These are phyloP conservation scores for Blastobasis adustella DNA, from an alignment of 2,888 invertebrate genomes.

Conservation along the genomic window DNA sequence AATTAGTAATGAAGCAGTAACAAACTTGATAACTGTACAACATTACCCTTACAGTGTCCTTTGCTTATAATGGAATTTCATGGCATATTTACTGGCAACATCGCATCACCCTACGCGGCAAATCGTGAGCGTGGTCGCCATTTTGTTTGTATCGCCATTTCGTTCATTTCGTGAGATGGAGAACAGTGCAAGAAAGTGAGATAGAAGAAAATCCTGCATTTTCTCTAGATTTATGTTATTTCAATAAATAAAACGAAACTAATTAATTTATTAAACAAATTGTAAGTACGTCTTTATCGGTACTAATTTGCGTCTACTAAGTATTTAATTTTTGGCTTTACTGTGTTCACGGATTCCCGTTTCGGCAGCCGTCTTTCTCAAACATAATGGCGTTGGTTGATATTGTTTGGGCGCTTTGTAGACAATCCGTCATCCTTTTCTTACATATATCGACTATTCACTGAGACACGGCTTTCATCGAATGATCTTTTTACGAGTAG, in stretches of 20 bases:
- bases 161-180: conserved; percentile 71
- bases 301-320: too few relatives aligned
- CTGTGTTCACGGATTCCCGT: too few relatives aligned
- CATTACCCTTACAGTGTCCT: too few relatives aligned
- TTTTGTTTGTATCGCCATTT: conserved; percentile 74
- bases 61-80: too few relatives aligned
- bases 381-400: conserved; percentile 66
- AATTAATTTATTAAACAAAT: too few relatives aligned
- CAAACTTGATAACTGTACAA: too few relatives aligned
- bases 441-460: conserved; percentile 69
- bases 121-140: conserved; percentile 45
- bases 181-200: conserved; percentile 67
- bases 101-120: too few relatives aligned
- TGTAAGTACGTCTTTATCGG: too few relatives aligned
- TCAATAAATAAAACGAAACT: too few relatives aligned
- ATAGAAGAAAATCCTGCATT: conserved; percentile 54
- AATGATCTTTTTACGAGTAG: conserved; percentile 70
- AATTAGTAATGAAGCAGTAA: too few relatives aligned
- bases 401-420: conserved; percentile 58
- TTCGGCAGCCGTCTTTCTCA: conserved; percentile 35
- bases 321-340: neutral
- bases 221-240: conserved; percentile 10
- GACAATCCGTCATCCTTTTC: conserved; percentile 74
- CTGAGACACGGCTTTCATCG: conserved; percentile 64
- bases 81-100: too few relatives aligned